Evolutionary conservation across 2,113 vertebrate genomes (phyloP), one percentile per base, ranked within the genome.

Genomic region (Sphyrna mokarran): DNA sequence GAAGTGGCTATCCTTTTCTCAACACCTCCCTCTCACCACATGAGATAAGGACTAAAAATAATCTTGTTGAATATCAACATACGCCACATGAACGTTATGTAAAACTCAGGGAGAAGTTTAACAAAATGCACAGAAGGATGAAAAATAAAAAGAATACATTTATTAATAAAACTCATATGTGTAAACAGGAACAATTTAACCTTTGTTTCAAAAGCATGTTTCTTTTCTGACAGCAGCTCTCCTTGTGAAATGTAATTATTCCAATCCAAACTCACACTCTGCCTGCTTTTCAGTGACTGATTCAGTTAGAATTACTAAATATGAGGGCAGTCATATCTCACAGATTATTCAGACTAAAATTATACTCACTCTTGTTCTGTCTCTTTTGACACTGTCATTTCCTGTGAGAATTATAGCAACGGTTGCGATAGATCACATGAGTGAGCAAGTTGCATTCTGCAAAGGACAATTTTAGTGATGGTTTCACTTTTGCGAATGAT

Each of bases 141-240:
- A 16, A 40, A 26, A 48, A 72, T 40, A 72, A 70, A 94, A 94
- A 63, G 13, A 63, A 69, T 94, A n/a, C 16, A 43, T 40, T 95
- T 72, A 48, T 69, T 95, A 69, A 95, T 95, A 26, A 95, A 95
- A 95, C 33, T 96, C 97, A 97, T 97, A 97, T 96, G 0, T 40
- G 37, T 83, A 14, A 83, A 83, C 2, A 40, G 37, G 16, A n/a
- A 20, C 37, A 83, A 83, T 40, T 40, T 83, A 40, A 6, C 80
- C 40, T 40, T 83, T 76, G n/a, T 80, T 80, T 14, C n/a, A n/a
- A n/a, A n/a, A 8, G 72, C 11, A 33, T 76, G 76, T n/a, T 78
- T 14, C 76, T 37, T 80, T n/a, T 80, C 10, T 80, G 33, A 80
- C 33, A 5, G 5, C 72, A 33, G 26, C 14, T 37, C n/a, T 80